Evolutionary conservation across 35 echinoderm and acorn worm genomes (phyloP).

Genomic region (Lytechinus pictus): DNA sequence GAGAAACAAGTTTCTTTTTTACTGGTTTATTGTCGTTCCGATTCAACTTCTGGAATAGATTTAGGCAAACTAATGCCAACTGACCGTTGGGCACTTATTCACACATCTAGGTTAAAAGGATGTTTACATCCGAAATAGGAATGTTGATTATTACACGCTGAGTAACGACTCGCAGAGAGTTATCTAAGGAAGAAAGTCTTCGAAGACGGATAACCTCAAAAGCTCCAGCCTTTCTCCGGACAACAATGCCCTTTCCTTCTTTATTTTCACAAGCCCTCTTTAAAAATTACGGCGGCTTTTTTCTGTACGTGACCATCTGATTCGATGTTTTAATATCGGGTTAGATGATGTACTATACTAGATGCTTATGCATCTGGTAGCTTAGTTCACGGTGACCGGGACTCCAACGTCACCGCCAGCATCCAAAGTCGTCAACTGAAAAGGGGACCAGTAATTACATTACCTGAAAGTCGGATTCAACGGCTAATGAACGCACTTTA

Average conservation of each 20-base stretch:
- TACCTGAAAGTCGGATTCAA: background rate
- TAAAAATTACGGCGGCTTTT: background rate
- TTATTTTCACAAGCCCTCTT: background rate
- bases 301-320: background rate
- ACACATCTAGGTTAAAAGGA: background rate
- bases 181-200: background rate
- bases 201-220: background rate
- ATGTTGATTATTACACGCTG: background rate
- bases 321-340: background rate
- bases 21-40: too few relatives aligned
- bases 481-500: background rate
- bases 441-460: background rate
- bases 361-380: background rate
- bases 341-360: background rate
- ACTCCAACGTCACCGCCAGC: background rate
- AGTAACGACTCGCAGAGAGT: background rate
- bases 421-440: background rate
- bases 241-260: background rate
- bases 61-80: background rate
- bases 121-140: background rate
- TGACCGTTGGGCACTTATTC: background rate
- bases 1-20: background rate
- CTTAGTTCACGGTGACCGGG: background rate
- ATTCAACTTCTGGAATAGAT: too few relatives aligned
- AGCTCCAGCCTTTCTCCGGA: background rate